Evolutionary conservation across 2,797 vertebrate genomes (phyloP), one percentile per base, ranked within the genome.

Genomic region (Bradypodion ventrale): DNA sequence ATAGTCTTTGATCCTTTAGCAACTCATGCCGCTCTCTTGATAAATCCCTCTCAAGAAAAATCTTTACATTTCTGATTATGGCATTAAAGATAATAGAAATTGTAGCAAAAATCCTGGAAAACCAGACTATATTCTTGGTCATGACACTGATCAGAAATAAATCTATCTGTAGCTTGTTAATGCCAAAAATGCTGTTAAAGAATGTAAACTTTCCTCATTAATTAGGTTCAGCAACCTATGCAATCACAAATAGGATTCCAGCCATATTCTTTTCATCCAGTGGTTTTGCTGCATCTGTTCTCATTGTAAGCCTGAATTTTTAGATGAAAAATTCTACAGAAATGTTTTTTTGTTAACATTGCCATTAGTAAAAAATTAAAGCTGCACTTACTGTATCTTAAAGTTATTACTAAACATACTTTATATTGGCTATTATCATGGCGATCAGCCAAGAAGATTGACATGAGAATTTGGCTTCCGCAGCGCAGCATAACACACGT

Each of bases 1-100:
- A 95, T 19, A 94, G 40, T 94, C 95, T 98, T 93, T 98, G 98
- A 92, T 98, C 95, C 81, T 97, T 96, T 69, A 95, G 90, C 95
- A 99, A 84, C 6, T 94, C 82, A 23, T 87, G 93, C 68, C 93
- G 96, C 80, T 98, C 97, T 85, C 96, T 93, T 85, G 96, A 89
- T 81, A 97, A 94, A 90, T 95, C 95, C 83, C 89, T 89, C 78
- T 95, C 95, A 72, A 94, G 91, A 87, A 91, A 86, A 76, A 94
- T 87, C 85, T 92, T 94, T 29, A 93, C 84, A 77, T 94, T 95
- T 95, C 96, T 97, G 75, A 69, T 70, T 63, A 89, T 37, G 87
- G 13, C 44, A 80, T 2, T 97, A 97, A 99, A 96, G 96, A 78
- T 5, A 89, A 86, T 0, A 63, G 42, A 76, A 87, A 85, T 1